Evolutionary conservation across 1,140 invertebrate genomes (phyloP).

Genomic region (Drosophila aff.): DNA sequence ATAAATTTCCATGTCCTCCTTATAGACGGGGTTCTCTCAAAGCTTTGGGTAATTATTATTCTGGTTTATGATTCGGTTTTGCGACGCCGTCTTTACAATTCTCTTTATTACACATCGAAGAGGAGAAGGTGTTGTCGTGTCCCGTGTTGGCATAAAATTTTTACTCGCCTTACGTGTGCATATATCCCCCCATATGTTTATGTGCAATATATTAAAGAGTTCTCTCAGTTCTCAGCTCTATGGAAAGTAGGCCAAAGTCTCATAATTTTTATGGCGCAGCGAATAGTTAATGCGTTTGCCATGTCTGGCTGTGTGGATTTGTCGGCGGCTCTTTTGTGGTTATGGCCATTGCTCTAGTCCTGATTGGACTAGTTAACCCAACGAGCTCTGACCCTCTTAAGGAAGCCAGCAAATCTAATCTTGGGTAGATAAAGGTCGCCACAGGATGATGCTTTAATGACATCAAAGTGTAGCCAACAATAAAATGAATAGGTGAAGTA

Average conservation of each 20-base stretch:
- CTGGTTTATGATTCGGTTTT: constrained; percentile 77
- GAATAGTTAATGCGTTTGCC: constrained; percentile 79
- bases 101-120: constrained; percentile 74
- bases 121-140: constrained; percentile 29
- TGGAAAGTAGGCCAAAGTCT: constrained; percentile 54
- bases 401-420: constrained; percentile 32
- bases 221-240: not conserved
- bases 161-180: constrained; percentile 58
- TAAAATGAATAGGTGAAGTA: constrained; percentile 40
- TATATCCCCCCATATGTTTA: constrained; percentile 15
- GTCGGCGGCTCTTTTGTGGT: constrained; percentile 24
- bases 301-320: constrained; percentile 42
- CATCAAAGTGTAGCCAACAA: constrained; percentile 36
- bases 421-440: constrained; percentile 9
- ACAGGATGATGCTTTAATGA: constrained; percentile 10
- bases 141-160: constrained; percentile 64
- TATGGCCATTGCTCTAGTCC: constrained; percentile 16
- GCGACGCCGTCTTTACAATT: constrained; percentile 74
- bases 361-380: constrained; percentile 33
- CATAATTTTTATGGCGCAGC: constrained; percentile 68
- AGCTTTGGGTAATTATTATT: constrained; percentile 80
- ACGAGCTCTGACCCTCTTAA: constrained; percentile 4
- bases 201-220: constrained; percentile 13
- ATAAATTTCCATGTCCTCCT: constrained; percentile 71
- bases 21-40: constrained; percentile 58